Conservation (phyloP, 2,888 invertebrate genomes). For the Parnassius apollo region DNA sequence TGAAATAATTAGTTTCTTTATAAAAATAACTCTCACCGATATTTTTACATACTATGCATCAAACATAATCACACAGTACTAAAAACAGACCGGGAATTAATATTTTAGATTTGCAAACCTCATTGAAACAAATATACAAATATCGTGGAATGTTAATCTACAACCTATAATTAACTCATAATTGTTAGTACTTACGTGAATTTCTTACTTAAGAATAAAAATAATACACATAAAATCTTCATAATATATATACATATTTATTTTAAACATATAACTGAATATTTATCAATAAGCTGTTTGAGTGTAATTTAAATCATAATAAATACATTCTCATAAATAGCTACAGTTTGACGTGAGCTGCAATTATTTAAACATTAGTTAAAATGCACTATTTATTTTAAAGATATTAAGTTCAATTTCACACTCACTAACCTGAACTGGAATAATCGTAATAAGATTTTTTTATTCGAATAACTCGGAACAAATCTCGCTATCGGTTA, state of each 20-base stretch:
- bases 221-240: neutral
- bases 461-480: neutral
- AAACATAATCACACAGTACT: neutral
- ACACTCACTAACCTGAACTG: constrained; percentile 9
- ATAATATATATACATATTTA: neutral
- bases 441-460: constrained; percentile 10
- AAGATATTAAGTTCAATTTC: neutral
- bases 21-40: too few relatives aligned
- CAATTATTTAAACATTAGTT: too few relatives aligned
- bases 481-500: neutral
- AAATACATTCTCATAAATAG: too few relatives aligned
- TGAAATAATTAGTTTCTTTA: too few relatives aligned
- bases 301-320: neutral
- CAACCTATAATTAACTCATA: constrained; percentile 20
- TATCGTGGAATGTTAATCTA: constrained; percentile 24
- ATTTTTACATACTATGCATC: neutral
- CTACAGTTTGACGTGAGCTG: too few relatives aligned
- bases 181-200: constrained; percentile 12
- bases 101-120: too few relatives aligned
- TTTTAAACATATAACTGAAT: neutral
- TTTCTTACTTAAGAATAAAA: neutral
- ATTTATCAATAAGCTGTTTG: neutral
- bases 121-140: neutral
- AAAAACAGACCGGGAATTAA: too few relatives aligned
- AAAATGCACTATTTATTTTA: neutral